Evolutionary conservation across 1,140 invertebrate species (phyloP), one percentile per base, ranked within the genome.

Genomic region (Batillaria attramentaria): DNA sequence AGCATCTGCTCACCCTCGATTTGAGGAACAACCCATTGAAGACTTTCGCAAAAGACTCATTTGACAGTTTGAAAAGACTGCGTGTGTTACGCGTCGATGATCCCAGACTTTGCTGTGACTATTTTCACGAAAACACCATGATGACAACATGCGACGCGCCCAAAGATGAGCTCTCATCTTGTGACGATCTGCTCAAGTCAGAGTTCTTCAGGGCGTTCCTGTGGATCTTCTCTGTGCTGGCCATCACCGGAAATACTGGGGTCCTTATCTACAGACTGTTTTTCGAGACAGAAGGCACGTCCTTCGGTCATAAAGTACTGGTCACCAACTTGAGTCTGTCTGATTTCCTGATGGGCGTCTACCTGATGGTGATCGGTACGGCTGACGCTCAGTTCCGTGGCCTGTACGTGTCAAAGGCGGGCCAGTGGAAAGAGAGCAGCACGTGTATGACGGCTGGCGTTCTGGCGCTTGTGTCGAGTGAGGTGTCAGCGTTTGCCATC

Each of bases 291-390:
- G 31, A 8, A 39, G 60, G 60, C 28, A 24, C 33, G 1, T 60
- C 46, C 5, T 69, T 37, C 16, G 72, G 41, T 10, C 80, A 81
- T 35, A 77, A 79, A 0, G 54, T 79, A 6, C 83, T 86, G 13
- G 76, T 87, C 3, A 76, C 82, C 4, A 87, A 85, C 78, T 76
- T 89, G 13, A 74, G 80, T 41, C 13, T 85, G 5, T 81, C 87
- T n/a, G 86, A 89, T 57, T 79, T 88, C 31, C 35, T 87, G n/a
- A 89, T 88, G 88, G 88, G 88, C 3, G 54, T 89, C 16, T 88
- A 89, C 69, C 46, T 89, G 37, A 33, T 83, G 3, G 83, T 87
- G 6, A 86, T 88, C 41, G 87, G 83, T 5, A 35, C 79, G n/a
- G 84, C 83, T 5, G 87, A 88, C 69, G 57, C 73, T 8, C 24